Evolutionary conservation across 1,140 invertebrate genomes (phyloP), one percentile per base, ranked within the genome.

Genomic region (Triops cancriformis): DNA sequence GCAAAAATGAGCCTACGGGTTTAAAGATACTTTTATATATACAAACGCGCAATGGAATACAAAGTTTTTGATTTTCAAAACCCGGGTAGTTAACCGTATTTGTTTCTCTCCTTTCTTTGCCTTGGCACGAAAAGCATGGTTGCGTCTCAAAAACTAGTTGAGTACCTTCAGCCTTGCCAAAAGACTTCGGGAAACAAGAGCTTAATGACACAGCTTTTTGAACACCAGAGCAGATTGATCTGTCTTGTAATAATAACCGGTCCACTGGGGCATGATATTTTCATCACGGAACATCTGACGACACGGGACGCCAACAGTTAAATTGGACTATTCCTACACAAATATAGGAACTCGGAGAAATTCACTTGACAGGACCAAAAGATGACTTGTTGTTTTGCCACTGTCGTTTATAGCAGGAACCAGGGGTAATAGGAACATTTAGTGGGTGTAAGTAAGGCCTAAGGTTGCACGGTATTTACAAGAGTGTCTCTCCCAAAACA

Each of bases 401-500:
- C 51, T 23, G 51, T 64, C 14, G 31, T 37, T 37, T 37, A 64
- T 1, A 64, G 51, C 51, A 64, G 51, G 51, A 64, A 64, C 51
- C 51, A 64, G 51, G 51, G 51, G 14, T 10, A n/a, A 64, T 64
- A 64, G 51, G 51, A 64, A 64, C 51, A 64, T 64, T 64, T 64
- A 64, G 51, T 64, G 51, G 51, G 51, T 64, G 51, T 64, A 64
- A 64, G 9, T 64, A 64, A 64, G 51, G 51, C 51, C 51, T 64
- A 64, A 64, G 51, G 51, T 64, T 64, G 51, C 51, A 64, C 51
- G 51, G n/a, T 64, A 64, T 64, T n/a, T 64, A 64, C 51, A 64
- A 18, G 51, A 64, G 51, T 64, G 51, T 64, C 51, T 18, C 51
- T 23, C 43, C 18, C 6, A 45, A n/a, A 7, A 64, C 51, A 64